These are phyloP conservation scores for Tinamus major DNA, from an alignment of 2,797 vertebrate species.

Conservation along the genomic window DNA sequence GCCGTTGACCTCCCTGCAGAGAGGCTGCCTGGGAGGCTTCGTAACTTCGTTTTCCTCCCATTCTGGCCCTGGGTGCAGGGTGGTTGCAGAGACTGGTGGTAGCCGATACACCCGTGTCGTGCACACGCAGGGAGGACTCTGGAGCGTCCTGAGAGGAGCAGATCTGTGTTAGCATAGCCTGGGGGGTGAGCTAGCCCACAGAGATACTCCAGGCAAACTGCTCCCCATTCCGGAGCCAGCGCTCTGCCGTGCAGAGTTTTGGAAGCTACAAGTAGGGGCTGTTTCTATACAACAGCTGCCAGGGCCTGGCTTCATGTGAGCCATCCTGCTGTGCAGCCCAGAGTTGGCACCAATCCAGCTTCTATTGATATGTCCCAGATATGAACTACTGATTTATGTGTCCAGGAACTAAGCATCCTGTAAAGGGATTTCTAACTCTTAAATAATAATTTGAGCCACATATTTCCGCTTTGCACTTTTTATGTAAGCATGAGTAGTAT, in stretches of 20 bases:
- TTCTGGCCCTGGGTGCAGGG: background rate
- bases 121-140: background rate
- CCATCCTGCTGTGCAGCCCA: rapidly evolving
- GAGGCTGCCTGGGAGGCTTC: background rate
- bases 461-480: background rate
- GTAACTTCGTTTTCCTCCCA: background rate
- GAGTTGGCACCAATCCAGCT: background rate
- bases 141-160: background rate
- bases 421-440: background rate
- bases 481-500: background rate
- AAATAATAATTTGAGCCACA: background rate
- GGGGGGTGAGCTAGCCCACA: rapidly evolving
- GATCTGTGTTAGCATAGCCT: rapidly evolving
- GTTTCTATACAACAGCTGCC: background rate
- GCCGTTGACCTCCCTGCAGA: background rate
- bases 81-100: background rate
- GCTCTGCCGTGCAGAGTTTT: rapidly evolving
- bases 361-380: background rate
- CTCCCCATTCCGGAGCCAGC: background rate
- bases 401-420: background rate
- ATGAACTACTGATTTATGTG: background rate
- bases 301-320: background rate
- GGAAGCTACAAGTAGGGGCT: background rate
- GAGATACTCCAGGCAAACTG: background rate
- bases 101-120: rapidly evolving